Base-by-base conservation (phyloP, 2,113 vertebrate genomes). In the Dissostichus mawsoni region DNA sequence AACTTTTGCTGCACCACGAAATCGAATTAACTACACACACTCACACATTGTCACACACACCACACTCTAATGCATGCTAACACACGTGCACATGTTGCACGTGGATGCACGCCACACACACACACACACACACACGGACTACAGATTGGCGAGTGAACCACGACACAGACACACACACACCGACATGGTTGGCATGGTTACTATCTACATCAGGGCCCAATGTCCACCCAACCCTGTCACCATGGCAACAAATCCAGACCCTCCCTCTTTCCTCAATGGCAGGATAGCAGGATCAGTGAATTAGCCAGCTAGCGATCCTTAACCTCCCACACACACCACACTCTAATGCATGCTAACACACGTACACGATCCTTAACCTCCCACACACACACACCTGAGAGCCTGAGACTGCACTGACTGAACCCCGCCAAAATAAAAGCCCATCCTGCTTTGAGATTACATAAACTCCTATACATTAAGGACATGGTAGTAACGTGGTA, bases 181-280 rank as follows among this genome's bases (percentile, higher is more conserved):
- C 17, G 56, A 87, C 82, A 83, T 76, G 65, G 71, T 88, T 80
- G 83, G 67, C 82, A 88, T 87, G 80, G 61, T 72, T 65, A 75
- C 86, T 91, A 90, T 90, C 83, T 89, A 89, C 88, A 93, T 74
- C 76, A 69, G 75, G 83, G 79, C 47, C 83, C 79, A 80, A 52
- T 73, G 69, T 80, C 74, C 64, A 57, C 69, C 72, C 47, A 62
- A 73, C 55, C 68, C 64, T 57, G 71, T 90, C 69, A 47, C 85
- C 81, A 79, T 87, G 82, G 86, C 71, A 87, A 92, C 86, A 79
- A 76, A 51, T 72, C 66, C 66, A 5, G 8, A 57, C 75, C 59
- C 48, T 18, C 11, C 23, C n/a, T 16, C 33, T 33, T 48, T 29
- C 14, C 55, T 62, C 52, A 59, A 57, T 52, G 16, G 47, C 67